Base-by-base conservation (phyloP, 2,888 invertebrate species). In the Drosophila multiciliata region DNA sequence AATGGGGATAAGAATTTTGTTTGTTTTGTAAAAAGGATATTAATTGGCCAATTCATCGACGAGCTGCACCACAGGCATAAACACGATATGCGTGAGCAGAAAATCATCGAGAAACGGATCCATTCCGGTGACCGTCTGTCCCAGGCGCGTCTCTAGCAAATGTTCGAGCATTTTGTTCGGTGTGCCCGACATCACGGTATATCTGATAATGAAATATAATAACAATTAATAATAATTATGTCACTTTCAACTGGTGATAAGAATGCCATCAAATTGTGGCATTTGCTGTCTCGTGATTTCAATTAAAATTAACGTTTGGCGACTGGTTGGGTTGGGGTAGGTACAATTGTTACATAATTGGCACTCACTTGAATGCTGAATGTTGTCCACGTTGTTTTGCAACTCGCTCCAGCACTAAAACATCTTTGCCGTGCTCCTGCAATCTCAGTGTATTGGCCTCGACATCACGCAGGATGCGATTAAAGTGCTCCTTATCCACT, bases 91-190 rank as follows among this genome's bases (percentile, higher is more conserved):
- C 9, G 97, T 97, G 61, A 97, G 94, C 75, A 97, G 94, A 91
- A 97, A 97, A 92, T 97, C 97, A 90, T 97, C 97, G 58, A 97
- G 93, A 91, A 97, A 96, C 55, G 95, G 95, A 93, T 97, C 97
- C 90, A 95, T 94, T 81, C 94, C 94, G 80, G 93, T 94, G 66
- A 94, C 94, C 76, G 94, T 93, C 74, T 95, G 95, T 80, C 96
- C 96, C 83, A 97, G 93, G 68, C 97, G 94, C 17, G 97, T 97
- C 92, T 97, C 97, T 82, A 97, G 93, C 54, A 97, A 94, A 93
- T 97, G 96, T 92, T 97, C 97, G 83, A 97, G 92, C 95, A 97
- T 97, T 93, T 97, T 97, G 91, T 96, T 96, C 50, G 97, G 96
- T 67, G 96, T 96, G 62, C 97, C 97, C 73, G 97, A 96, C 96